A percentile compares a stretch with the other conserved stretches of the same genome.
Conservation (phyloP, 1,140 invertebrate species). For the Lutraria rhynchaena region DNA sequence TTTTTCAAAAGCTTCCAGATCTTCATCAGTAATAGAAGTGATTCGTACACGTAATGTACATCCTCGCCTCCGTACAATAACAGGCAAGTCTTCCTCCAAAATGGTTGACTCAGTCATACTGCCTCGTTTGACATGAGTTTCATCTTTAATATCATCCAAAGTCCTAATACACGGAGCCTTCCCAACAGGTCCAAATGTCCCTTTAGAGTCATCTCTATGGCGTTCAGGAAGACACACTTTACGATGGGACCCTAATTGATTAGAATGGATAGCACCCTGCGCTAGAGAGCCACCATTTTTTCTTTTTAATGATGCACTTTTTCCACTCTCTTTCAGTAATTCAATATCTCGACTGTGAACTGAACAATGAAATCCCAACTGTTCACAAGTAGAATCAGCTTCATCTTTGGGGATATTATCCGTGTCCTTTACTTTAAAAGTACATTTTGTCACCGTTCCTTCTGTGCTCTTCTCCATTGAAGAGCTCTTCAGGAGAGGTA, state of each 20-base stretch:
- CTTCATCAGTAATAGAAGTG: conserved; percentile 69
- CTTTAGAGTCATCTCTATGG: not conserved
- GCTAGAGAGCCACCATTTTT: conserved; percentile 8
- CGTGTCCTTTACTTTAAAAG: conserved; percentile 10
- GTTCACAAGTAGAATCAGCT: not conserved
- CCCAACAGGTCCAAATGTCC: not conserved
- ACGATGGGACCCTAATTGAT: too few relatives aligned
- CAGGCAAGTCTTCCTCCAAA: conserved; percentile 82
- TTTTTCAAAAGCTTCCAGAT: conserved; percentile 57
- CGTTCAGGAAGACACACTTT: too few relatives aligned
- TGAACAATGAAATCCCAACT: conserved; percentile 3
- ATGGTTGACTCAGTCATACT: conserved; percentile 76
- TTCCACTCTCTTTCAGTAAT: not conserved
- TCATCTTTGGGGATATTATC: not conserved
- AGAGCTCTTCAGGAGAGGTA: conserved; percentile 18
- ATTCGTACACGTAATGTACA: conserved; percentile 82
- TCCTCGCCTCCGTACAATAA: conserved; percentile 82
- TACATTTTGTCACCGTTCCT: conserved; percentile 3
- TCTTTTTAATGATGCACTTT: not conserved
- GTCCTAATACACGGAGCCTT: not conserved
- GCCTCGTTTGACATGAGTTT: not conserved
- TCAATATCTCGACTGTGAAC: conserved; percentile 9
- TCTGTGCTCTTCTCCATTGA: conserved; percentile 32
- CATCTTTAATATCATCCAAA: conserved; percentile 9
- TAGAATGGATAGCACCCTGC: too few relatives aligned